These are phyloP conservation scores for Sebastes fasciatus DNA, from an alignment of 2,113 vertebrate species.

Conservation along the genomic window DNA sequence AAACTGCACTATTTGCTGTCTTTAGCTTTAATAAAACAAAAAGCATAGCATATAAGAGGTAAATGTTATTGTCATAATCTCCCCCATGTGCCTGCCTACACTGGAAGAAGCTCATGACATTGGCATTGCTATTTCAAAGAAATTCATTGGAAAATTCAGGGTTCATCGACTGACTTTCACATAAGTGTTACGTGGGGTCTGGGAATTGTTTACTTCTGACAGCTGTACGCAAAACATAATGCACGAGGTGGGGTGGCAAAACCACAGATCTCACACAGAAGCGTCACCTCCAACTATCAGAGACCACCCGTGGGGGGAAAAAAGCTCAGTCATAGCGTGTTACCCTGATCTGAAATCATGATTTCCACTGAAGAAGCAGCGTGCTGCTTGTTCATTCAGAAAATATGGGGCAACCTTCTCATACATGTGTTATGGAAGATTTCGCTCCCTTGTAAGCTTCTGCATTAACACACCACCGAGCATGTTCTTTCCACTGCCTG, in stretches of 20 bases:
- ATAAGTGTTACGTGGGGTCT: not conserved
- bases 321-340: conserved; percentile 24
- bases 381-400: conserved; percentile 26
- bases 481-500: conserved; percentile 46
- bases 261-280: conserved; percentile 6
- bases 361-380: conserved; percentile 36
- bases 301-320: conserved; percentile 42
- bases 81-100: not conserved
- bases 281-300: not conserved
- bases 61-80: not conserved
- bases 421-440: conserved; percentile 10
- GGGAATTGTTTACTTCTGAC: conserved; percentile 32
- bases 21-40: not conserved
- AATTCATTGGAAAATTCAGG: not conserved
- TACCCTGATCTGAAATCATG: not conserved
- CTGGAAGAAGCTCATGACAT: not conserved
- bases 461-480: conserved; percentile 10
- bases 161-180: not conserved
- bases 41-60: not conserved
- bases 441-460: not conserved
- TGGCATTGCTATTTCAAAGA: not conserved
- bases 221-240: not conserved
- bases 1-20: not conserved
- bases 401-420: not conserved
- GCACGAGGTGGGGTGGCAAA: not conserved